phyloP scores from a whole-genome alignment of 2,113 vertebrate genomes.

The Chaenogobius annularis region DNA sequence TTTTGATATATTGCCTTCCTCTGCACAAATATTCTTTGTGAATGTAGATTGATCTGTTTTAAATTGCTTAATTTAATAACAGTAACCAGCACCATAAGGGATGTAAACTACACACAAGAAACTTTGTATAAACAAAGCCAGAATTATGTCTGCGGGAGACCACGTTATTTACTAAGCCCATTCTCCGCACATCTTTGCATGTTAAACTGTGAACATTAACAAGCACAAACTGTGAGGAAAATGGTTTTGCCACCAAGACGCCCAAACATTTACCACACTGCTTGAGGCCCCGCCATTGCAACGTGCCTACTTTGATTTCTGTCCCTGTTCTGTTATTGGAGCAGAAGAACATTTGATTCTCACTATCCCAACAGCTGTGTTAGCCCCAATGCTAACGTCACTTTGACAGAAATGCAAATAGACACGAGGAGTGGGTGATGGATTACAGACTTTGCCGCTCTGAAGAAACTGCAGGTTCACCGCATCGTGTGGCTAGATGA shows the following conservation, averaged over 20 bases:
- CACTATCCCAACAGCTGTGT: not conserved
- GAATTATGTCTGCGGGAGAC: not conserved
- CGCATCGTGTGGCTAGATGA: conserved; percentile 9
- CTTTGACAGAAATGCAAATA: conserved; percentile 26
- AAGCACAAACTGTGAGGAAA: conserved; percentile 13
- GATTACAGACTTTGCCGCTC: conserved; percentile 4
- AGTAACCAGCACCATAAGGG: not conserved
- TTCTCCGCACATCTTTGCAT: not conserved
- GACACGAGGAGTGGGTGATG: conserved; percentile 30
- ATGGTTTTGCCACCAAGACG: conserved; percentile 16
- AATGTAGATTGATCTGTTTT: not conserved
- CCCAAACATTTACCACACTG: conserved; percentile 17
- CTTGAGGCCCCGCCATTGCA: conserved; percentile 25
- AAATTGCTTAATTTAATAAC: not conserved
- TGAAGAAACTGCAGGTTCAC: conserved; percentile 20
- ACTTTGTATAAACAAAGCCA: not conserved
- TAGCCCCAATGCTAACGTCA: conserved; percentile 5
- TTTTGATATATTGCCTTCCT: too few relatives aligned
- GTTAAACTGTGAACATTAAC: conserved; percentile 10
- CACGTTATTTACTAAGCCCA: not conserved
- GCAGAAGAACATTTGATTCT: conserved; percentile 5
- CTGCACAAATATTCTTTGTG: not conserved
- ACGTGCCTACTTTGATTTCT: not conserved
- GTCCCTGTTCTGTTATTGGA: not conserved
- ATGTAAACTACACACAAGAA: not conserved